A percentile compares a stretch with the other conserved stretches of the same genome.
Evolutionary conservation across 1,140 invertebrate species (phyloP).

Genomic region (Nasonia vitripennis): DNA sequence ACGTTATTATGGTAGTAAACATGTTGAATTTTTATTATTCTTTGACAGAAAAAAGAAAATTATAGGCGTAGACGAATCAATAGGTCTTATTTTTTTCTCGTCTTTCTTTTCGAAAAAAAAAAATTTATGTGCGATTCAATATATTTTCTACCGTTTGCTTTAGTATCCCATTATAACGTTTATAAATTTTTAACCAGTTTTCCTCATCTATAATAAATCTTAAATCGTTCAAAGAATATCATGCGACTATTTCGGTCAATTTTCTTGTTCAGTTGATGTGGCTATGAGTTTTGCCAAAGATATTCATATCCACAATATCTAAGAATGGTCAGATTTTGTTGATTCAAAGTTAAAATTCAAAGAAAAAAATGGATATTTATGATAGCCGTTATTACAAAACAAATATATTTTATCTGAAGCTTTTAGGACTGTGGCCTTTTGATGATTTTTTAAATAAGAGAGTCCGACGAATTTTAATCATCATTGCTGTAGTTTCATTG

Average conservation of each 20-base stretch:
- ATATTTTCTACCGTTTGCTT: too few species aligned
- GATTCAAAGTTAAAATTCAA: background rate
- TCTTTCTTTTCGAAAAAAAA: too few species aligned
- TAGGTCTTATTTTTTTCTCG: too few species aligned
- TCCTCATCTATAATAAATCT: background rate
- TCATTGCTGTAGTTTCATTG: background rate
- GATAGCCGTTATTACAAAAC: background rate
- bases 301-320: background rate
- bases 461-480: background rate
- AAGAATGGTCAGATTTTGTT: background rate
- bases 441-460: background rate
- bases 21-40: too few species aligned
- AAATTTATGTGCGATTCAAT: too few species aligned
- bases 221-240: background rate
- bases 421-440: background rate
- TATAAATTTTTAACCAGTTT: background rate
- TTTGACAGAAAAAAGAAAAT: too few species aligned
- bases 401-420: background rate
- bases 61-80: too few species aligned
- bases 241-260: background rate
- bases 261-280: background rate
- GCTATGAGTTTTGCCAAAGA: background rate
- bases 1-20: too few species aligned
- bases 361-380: conserved; percentile 11
- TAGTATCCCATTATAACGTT: background rate